Conservation (phyloP, 2,888 invertebrate species). For the Neoascia interrupta region DNA sequence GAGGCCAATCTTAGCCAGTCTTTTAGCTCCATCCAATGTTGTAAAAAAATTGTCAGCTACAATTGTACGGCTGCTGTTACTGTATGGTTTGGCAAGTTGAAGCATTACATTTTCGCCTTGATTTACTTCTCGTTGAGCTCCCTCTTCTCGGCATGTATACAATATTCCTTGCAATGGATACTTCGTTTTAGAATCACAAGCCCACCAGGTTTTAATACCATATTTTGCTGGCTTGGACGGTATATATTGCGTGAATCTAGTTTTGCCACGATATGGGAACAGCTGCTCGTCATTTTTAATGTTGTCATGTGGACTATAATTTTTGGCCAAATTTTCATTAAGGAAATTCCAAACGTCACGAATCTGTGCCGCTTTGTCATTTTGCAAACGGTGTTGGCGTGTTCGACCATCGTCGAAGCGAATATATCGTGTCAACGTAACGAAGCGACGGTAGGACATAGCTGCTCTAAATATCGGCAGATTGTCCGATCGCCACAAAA, state of each 20-base stretch:
- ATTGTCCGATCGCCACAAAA: conserved; percentile 39
- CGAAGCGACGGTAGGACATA: conserved; percentile 49
- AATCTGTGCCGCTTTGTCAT: conserved; percentile 32
- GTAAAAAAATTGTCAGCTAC: neutral
- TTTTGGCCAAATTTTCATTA: conserved; percentile 4
- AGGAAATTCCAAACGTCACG: neutral
- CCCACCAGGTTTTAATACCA: conserved; percentile 5
- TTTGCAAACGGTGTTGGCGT: conserved; percentile 37
- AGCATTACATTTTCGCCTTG: neutral
- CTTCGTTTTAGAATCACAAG: neutral
- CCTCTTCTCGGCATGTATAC: neutral
- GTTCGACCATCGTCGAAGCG: conserved; percentile 19
- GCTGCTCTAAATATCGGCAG: conserved; percentile 42
- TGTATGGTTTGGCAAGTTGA: neutral
- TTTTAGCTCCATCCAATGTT: neutral
- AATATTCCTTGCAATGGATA: conserved; percentile 8
- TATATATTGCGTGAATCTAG: conserved; percentile 7
- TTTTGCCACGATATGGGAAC: neutral
- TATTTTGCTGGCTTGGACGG: neutral
- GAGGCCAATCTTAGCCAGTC: neutral
- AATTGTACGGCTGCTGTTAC: neutral
- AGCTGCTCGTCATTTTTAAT: too few relatives aligned
- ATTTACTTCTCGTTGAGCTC: neutral
- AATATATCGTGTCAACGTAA: conserved; percentile 37
- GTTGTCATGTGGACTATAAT: conserved; percentile 19